Evolutionary conservation across 37 sponge, comb jelly and placozoan species (phyloP), one percentile per base, ranked within the genome.

Genomic region (Amphimedon queenslandica): DNA sequence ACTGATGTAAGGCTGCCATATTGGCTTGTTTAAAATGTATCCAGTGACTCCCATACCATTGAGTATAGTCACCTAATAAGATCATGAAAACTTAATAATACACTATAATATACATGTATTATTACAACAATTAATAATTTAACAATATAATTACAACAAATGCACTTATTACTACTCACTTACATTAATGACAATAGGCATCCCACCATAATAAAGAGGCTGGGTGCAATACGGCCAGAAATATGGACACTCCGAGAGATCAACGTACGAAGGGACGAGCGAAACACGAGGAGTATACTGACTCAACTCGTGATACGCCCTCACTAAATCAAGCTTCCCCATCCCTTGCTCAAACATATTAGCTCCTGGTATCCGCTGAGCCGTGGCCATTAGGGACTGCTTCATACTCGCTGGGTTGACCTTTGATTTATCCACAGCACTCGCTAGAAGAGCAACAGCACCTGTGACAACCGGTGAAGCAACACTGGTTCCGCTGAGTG

Each of bases 151-250:
- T n/a, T n/a, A n/a, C n/a, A n/a, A 5, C 61, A 60, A 11, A 60
- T 5, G 21, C 61, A 11, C 61, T 18, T 60, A 11, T n/a, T n/a
- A 6, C 61, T n/a, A 60, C 27, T 60, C 23, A 60, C 94, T 87
- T 58, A 99, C 97, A 74, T 99, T 99, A 42, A 99, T 83, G 42
- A 78, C 77, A 16, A 92, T 72, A 57, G 99, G 99, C 73, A 80
- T 67, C 32, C 87, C 88, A 18, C 85, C 82, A 87, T 90, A 78
- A 81, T 96, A 99, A 35, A 99, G 80, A 0, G 96, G 96, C 81
- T 99, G 99, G 25, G 96, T 83, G 72, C 99, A 96, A 81, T 90
- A 92, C 10, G 99, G 99, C 99, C 99, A 99, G 88, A 99, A 95
- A 88, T 99, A 99, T 25, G 96, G 96, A 40, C 96, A 96, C 70